phyloP scores from a whole-genome alignment of 1,140 invertebrate species.

The Calephelis virginiensis region DNA sequence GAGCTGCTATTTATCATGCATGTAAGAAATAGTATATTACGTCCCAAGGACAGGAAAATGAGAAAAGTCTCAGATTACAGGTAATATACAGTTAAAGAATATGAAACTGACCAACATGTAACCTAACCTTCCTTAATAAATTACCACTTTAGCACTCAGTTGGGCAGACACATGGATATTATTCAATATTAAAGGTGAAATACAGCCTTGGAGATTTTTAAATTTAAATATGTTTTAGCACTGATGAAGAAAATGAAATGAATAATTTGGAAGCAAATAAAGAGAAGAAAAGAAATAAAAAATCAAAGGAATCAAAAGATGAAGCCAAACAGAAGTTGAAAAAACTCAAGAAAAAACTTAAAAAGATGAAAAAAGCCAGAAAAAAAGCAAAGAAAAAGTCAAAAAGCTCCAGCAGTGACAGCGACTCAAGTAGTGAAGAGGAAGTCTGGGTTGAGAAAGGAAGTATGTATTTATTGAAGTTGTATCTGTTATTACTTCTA shows the following conservation, averaged over 20 bases:
- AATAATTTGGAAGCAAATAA: constrained; percentile 46
- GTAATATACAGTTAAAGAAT: too few species aligned
- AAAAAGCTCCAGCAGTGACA: constrained; percentile 55
- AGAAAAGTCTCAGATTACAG: too few species aligned
- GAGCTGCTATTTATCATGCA: too few species aligned
- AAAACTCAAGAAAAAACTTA: constrained; percentile 80
- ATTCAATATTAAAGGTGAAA: too few species aligned
- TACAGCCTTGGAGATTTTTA: too few species aligned
- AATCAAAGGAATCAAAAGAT: constrained; percentile 63
- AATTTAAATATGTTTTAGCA: constrained; percentile 36
- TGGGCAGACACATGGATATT: too few species aligned
- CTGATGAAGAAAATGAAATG: constrained; percentile 54
- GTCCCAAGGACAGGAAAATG: too few species aligned
- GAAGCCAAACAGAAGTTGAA: constrained; percentile 75
- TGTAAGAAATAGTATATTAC: too few species aligned
- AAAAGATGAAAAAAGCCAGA: constrained; percentile 80
- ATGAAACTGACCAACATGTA: too few species aligned
- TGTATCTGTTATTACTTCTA: constrained; percentile 16
- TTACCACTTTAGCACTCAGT: too few species aligned
- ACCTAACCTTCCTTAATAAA: too few species aligned
- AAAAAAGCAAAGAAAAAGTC: constrained; percentile 77
- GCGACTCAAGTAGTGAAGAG: constrained; percentile 65
- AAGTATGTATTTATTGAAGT: constrained; percentile 53
- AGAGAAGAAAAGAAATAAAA: constrained; percentile 77
- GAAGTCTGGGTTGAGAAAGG: constrained; percentile 86